Base-by-base conservation (phyloP, 2,113 vertebrate species). In the Mungos mungo region DNA sequence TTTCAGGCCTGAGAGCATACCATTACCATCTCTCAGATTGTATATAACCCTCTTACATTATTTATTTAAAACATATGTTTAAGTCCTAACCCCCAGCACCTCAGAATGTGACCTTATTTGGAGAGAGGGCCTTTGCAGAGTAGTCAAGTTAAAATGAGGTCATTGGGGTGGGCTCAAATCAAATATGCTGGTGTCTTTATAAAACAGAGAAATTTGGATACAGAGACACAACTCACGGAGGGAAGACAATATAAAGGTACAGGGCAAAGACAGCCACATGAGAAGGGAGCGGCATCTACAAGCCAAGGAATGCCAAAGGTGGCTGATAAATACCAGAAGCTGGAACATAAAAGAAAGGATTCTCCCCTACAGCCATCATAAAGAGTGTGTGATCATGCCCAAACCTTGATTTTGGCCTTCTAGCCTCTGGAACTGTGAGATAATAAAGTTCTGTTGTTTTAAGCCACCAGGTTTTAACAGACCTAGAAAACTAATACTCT, bases 1-100 rank as follows among this genome's bases (percentile, higher is more conserved):
- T 94, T 97, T 82, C 54, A 88, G n/a, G 38, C 38, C 79, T 96
- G 95, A 93, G 89, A 96, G 57, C 23, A 92, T 52, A 12, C 60
- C 18, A 90, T 96, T 92, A 92, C 33, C 69, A 76, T 97, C 74
- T 88, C 76, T 10, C 68, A 87, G 19, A 84, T 27, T 68, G 57
- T 21, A 76, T n/a, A 91, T n/a, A 77, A 54, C 57, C 65, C 29
- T 95, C 31, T 93, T 88, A 88, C 66, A 63, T 54, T 85, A 29
- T 81, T 16, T 90, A 79, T 65, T 93, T 69, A 88, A 85, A 96
- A 96, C 50, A 82, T 38, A 9, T 76, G 54, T 82, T 90, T 83
- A 82, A 68, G 31, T 52, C 16, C 41, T 83, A 65, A 97, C 11
- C 29, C 65, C 52, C 15, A 83, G 6, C 68, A 89, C 45, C 38